A percentile compares a stretch with the other conserved stretches of the same genome.
Conservation (phyloP, 2,888 invertebrate genomes). For the Synergus gifuensis region DNA sequence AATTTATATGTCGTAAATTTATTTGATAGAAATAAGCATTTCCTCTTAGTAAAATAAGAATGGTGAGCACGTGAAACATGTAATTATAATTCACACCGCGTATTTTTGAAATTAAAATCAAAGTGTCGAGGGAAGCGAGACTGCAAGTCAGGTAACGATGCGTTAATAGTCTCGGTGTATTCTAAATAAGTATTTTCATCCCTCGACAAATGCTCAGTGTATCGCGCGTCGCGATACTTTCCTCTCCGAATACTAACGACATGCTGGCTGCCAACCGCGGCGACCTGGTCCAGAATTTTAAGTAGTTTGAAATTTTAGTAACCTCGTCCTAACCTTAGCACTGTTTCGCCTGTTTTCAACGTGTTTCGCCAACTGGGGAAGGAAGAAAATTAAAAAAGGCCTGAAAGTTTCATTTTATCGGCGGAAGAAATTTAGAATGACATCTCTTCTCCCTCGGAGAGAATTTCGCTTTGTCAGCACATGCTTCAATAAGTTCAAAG, state of each 20-base stretch:
- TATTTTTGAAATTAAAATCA: background rate
- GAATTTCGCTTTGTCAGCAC: background rate
- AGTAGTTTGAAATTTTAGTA: constrained; percentile 32
- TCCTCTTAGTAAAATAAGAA: background rate
- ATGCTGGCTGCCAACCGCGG: constrained; percentile 23
- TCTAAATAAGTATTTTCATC: constrained; percentile 37
- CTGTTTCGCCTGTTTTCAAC: background rate
- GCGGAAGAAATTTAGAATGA: background rate
- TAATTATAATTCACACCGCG: background rate
- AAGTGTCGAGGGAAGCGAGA: background rate
- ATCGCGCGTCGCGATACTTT: background rate
- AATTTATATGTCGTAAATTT: background rate
- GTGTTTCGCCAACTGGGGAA: background rate
- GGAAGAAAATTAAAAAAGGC: constrained; percentile 20
- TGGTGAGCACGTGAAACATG: background rate
- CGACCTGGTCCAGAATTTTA: constrained; percentile 38
- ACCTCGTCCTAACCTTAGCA: background rate
- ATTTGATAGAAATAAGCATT: background rate
- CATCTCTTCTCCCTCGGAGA: background rate
- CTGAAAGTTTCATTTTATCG: constrained; percentile 15
- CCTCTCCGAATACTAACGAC: constrained; percentile 36
- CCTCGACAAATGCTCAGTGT: constrained; percentile 6
- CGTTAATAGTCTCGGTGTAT: constrained; percentile 13
- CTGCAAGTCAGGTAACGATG: constrained; percentile 2
- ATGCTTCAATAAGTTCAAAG: background rate